Evolutionary conservation across 2,888 invertebrate species (phyloP), one percentile per base, ranked within the genome.

Genomic region (Drosophila demipolita): DNA sequence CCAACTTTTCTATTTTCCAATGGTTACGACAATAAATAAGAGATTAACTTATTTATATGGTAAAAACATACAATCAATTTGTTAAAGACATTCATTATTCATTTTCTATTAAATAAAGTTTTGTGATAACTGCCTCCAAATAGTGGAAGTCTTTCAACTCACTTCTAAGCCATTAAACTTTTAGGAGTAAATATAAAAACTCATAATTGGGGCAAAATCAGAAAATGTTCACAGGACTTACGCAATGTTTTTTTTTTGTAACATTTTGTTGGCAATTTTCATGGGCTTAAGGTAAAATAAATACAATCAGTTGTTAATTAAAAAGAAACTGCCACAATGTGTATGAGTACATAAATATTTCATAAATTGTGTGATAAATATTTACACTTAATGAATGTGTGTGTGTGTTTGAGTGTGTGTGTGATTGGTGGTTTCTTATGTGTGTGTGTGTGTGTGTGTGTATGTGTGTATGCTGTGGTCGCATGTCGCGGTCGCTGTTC

Each of bases 381-480:
- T 73, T 73, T 55, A 60, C 54, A 33, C 54, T 49, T 77, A 64
- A 70, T 60, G 64, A 73, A 59, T 70, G 20, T 29, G 33, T 23
- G 38, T 11, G 52, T 17, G 33, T 40, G 57, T 68, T 58, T 49
- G 40, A 20, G 35, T 66, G 60, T 52, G 42, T 36, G 35, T 63
- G 53, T 15, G 45, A 3, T 45, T 45, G 52, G 15, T 53, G 15
- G 53, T 23, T 35, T 54, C 54, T 54, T 54, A n/a, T 55, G 63
- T 62, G 45, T 55, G 52, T 59, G n/a, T 45, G 17, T 53, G 58
- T 67, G 69, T 58, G 60, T 48, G 11, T 54, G 35, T 26, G 26
- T 33, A 38, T 69, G 38, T 68, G 64, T 62, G 40, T 54, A 55
- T 65, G 48, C 33, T 82, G 77, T 66, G 88, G 74, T 80, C 60